phyloP scores from a whole-genome alignment of 2,888 invertebrate species.

The Andrena bicolor region DNA sequence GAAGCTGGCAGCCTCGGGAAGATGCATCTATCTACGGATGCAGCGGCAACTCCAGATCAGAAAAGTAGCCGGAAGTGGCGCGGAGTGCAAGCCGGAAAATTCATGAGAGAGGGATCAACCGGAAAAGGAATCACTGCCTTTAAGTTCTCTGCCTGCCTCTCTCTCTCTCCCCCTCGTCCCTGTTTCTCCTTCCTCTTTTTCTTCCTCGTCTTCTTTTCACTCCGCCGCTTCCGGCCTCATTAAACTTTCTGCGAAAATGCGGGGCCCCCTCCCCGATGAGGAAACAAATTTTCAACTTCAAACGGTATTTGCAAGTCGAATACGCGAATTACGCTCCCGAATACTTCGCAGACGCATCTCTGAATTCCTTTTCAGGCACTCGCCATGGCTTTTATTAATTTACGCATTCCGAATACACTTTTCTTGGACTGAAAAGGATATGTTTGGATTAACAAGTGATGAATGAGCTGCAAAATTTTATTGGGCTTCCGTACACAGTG shows the following conservation, averaged over 20 bases:
- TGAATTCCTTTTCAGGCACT: not conserved
- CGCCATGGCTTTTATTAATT: not conserved
- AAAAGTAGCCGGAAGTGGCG: slow-evolving; percentile 69
- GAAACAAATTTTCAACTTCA: slow-evolving; percentile 63
- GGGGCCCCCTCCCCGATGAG: slow-evolving; percentile 1
- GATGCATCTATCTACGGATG: slow-evolving; percentile 39
- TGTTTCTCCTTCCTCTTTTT: not conserved
- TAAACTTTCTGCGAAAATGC: slow-evolving; percentile 38
- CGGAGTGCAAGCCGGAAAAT: slow-evolving; percentile 69
- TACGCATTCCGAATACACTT: not conserved
- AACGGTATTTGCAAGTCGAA: slow-evolving; percentile 45
- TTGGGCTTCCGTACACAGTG: too few species aligned
- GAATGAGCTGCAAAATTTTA: too few species aligned
- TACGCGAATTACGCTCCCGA: not conserved
- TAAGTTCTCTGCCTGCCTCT: slow-evolving; percentile 14
- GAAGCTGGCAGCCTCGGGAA: slow-evolving; percentile 28
- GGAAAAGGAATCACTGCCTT: slow-evolving; percentile 67
- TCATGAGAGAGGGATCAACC: slow-evolving; percentile 73
- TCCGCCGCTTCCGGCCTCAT: slow-evolving; percentile 30
- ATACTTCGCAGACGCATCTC: not conserved
- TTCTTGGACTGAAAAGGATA: too few species aligned
- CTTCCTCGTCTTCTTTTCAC: not conserved
- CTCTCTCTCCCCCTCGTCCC: not conserved
- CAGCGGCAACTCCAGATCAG: slow-evolving; percentile 47
- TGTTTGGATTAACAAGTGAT: too few species aligned